Conservation (phyloP, 2,797 vertebrate genomes). For the Trichosurus vulpecula region DNA sequence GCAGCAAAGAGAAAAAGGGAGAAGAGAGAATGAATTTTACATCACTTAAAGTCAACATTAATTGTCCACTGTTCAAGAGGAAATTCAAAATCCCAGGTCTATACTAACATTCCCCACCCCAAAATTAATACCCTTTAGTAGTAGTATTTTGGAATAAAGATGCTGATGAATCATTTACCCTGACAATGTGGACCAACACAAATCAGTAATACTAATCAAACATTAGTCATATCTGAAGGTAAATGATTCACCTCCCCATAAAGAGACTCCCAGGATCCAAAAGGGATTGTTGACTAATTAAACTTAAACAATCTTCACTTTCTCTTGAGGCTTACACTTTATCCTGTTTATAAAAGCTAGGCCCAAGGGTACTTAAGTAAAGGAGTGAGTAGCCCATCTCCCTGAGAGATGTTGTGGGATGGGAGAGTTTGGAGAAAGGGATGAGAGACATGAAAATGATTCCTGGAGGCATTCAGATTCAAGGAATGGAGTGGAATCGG, state of each 20-base stretch:
- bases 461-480: background rate
- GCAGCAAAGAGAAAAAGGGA: background rate
- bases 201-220: slow-evolving; percentile 33
- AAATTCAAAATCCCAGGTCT: background rate
- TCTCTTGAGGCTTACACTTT: background rate
- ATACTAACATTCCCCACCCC: background rate
- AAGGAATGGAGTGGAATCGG: slow-evolving; percentile 32
- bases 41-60: background rate
- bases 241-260: slow-evolving; percentile 9
- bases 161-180: slow-evolving; percentile 23
- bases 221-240: slow-evolving; percentile 16
- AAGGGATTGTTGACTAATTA: background rate
- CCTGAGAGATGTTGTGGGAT: background rate
- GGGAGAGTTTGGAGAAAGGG: background rate
- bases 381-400: background rate
- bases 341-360: background rate
- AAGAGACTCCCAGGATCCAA: slow-evolving; percentile 28
- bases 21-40: slow-evolving; percentile 20
- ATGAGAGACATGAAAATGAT: background rate
- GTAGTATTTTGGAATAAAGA: slow-evolving; percentile 12
- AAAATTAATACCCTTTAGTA: background rate
- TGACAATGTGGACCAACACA: slow-evolving; percentile 15
- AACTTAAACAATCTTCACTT: background rate
- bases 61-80: background rate
- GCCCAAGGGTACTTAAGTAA: background rate